A percentile compares a stretch with the other conserved stretches of the same genome.
These are phyloP conservation scores for Hoplodrina ambigua DNA, from an alignment of 2,888 invertebrate species.

Conservation along the genomic window DNA sequence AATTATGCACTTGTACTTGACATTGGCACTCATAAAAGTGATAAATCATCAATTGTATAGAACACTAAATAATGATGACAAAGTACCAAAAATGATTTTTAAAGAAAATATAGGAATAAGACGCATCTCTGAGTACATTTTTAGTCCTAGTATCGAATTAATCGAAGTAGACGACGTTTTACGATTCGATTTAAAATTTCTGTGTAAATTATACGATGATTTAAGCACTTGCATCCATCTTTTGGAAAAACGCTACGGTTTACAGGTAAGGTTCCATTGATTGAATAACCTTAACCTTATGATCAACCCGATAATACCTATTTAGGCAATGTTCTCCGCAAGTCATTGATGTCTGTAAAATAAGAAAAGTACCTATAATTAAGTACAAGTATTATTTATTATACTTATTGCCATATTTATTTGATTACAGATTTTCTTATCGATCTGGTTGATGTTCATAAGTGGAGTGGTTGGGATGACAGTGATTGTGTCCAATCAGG, in stretches of 20 bases:
- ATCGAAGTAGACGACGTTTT: constrained; percentile 18
- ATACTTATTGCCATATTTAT: neutral
- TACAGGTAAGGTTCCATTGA: constrained; percentile 44
- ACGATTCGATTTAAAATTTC: constrained; percentile 64
- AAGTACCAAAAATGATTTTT: constrained; percentile 3
- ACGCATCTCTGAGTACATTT: constrained; percentile 32
- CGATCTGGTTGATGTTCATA: constrained; percentile 79
- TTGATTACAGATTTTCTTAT: constrained; percentile 58
- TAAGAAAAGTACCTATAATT: too few species aligned
- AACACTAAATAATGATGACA: constrained; percentile 24
- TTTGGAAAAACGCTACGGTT: constrained; percentile 72
- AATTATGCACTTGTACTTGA: constrained; percentile 70
- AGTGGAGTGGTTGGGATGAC: constrained; percentile 75
- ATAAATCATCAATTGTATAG: constrained; percentile 44
- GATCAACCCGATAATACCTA: neutral
- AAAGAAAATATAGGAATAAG: constrained; percentile 5
- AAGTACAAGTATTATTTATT: too few species aligned
- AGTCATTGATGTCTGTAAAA: neutral
- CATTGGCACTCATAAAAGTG: constrained; percentile 69
- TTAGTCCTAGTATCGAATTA: constrained; percentile 46
- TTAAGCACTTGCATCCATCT: constrained; percentile 72
- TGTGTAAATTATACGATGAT: constrained; percentile 77
- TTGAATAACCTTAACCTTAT: neutral
- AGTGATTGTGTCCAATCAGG: constrained; percentile 70
- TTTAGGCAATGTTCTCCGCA: neutral